Evolutionary conservation across 2,888 invertebrate species (phyloP), one percentile per base, ranked within the genome.

Genomic region (Ormyrus pomaceus): DNA sequence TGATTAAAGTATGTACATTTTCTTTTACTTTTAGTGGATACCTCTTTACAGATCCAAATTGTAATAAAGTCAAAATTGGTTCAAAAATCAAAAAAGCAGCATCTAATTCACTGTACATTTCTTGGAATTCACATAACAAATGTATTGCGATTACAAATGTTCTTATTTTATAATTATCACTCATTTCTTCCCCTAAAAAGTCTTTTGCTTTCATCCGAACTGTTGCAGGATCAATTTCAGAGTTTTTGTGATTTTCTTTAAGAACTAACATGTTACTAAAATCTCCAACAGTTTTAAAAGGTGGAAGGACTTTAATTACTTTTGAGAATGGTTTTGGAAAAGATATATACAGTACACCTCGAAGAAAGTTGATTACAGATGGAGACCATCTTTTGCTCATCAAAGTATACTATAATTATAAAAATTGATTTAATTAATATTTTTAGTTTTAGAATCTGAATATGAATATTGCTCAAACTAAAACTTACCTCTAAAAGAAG

Each of bases 381-480:
- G 98, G 97, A 34, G 96, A 92, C 85, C 95, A 95, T 85, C 97
- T 92, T 91, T 96, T 96, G 0, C 97, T 97, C 55, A 96, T 89
- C 0, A 91, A 88, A 0, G 95, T 95, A 88, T 95, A 97, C 94
- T 95, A 91, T 80, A 93, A 86, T 46, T 61, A 58, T 65, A 79
- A 58, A 50, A 62, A 56, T 59, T 50, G 6, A 56, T 65, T 50
- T 62, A 62, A 56, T 34, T 2, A 62, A 61, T 19, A 53, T 13
- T 34, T 72, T 51, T 66, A 62, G 45, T 45, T 19, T 19, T 19
- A 19, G 53, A 56, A 62, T 62, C 6, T 13, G 74, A 74, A 55
- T 55, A 70, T 71, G 64, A 48, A 5, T 45, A 19, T 55, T 61
- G 62, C 55, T 77, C 79, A 75, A 79, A 72, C 77, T 19, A 77